Evolutionary conservation across 92 coral and sea anemone species (phyloP).

Genomic region (Zoanthus solanderi): DNA sequence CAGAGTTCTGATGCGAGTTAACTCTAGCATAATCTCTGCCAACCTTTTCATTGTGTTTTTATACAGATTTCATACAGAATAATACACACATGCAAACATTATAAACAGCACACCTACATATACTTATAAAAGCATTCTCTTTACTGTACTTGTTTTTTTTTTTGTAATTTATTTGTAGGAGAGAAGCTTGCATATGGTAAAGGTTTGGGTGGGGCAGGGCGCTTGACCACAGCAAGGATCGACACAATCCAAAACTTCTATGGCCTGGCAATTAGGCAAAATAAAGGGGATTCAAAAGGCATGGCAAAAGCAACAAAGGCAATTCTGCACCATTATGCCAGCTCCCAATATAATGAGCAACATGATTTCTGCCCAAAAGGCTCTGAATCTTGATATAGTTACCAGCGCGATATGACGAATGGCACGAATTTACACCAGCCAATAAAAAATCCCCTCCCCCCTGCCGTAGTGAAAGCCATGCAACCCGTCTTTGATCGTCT

Average conservation of each 20-base stretch:
- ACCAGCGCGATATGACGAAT: conserved; percentile 55
- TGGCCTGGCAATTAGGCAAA: conserved; percentile 54
- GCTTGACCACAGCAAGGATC: conserved; percentile 34
- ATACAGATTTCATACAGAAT: too few species aligned
- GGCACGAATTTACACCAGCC: conserved; percentile 46
- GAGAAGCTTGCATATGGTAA: conserved; percentile 40
- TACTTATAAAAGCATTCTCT: neutral
- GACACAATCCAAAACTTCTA: conserved; percentile 60
- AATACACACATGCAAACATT: too few species aligned
- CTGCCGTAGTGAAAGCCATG: conserved; percentile 60
- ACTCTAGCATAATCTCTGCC: neutral
- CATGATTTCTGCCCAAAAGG: conserved; percentile 65
- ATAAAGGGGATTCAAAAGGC: conserved; percentile 53
- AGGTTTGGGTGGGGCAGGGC: conserved; percentile 35
- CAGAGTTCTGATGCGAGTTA: neutral
- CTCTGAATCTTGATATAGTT: conserved; percentile 61
- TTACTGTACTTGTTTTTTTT: neutral
- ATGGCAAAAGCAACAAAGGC: conserved; percentile 70
- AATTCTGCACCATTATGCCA: conserved; percentile 52
- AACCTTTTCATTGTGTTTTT: neutral
- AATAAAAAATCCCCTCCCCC: conserved; percentile 63
- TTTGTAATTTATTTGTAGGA: neutral
- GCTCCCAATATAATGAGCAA: conserved; percentile 58
- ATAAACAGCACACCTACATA: too few species aligned
- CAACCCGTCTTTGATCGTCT: conserved; percentile 54